These are phyloP conservation scores for Idaea biselata DNA, from an alignment of 2,888 invertebrate species.

Conservation along the genomic window DNA sequence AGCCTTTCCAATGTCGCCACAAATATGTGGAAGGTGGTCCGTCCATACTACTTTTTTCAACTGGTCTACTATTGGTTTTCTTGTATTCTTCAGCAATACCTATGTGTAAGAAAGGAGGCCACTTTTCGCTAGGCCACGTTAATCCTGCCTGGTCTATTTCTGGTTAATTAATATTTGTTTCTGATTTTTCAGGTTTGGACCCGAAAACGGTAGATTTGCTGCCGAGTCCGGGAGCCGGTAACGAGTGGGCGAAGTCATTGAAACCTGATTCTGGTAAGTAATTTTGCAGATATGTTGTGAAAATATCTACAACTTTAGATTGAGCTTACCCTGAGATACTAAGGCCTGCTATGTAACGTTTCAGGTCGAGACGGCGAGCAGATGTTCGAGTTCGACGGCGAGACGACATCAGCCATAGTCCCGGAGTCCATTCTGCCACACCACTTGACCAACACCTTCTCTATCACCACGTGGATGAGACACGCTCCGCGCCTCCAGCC, in stretches of 20 bases:
- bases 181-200: slow-evolving; percentile 80
- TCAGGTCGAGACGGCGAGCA: slow-evolving; percentile 89
- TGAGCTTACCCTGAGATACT: not conserved
- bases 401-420: slow-evolving; percentile 89
- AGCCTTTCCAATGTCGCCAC: too few species aligned
- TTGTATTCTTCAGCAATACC: too few species aligned
- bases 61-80: too few species aligned
- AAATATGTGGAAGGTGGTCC: too few species aligned
- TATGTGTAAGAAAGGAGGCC: too few species aligned
- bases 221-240: slow-evolving; percentile 88
- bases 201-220: slow-evolving; percentile 92
- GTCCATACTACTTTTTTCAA: too few species aligned
- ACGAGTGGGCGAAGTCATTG: slow-evolving; percentile 90
- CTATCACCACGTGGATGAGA: slow-evolving; percentile 96
- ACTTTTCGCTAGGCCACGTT: too few species aligned
- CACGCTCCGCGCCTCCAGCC: slow-evolving; percentile 90
- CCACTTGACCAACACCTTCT: slow-evolving; percentile 90
- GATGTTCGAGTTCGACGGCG: slow-evolving; percentile 97
- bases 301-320: not conserved
- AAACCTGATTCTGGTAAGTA: slow-evolving; percentile 88
- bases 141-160: too few species aligned
- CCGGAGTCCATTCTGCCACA: slow-evolving; percentile 89
- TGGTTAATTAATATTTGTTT: not conserved
- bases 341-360: not conserved
- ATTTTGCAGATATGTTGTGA: not conserved